Conservation (phyloP, 2,113 vertebrate genomes). For the Carassius auratus region DNA sequence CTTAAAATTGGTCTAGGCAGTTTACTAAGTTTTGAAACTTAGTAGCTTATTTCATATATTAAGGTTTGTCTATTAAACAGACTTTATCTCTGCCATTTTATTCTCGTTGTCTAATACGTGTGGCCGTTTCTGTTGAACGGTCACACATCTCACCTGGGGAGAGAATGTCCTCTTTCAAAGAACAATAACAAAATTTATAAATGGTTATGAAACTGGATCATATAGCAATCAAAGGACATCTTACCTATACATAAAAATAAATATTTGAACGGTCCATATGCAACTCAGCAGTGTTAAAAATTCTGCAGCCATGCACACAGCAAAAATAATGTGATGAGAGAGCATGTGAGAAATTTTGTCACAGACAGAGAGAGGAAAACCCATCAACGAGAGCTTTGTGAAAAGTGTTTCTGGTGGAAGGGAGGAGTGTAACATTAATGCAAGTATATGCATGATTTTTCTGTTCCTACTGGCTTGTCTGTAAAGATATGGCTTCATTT, state of each 20-base stretch:
- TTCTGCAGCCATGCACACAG: not conserved
- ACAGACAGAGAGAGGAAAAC: not conserved
- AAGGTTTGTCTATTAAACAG: constrained; percentile 52
- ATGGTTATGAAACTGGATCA: not conserved
- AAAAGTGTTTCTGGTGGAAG: not conserved
- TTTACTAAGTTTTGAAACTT: too few relatives aligned
- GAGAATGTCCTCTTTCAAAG: not conserved
- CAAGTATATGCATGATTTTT: not conserved
- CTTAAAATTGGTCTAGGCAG: not conserved
- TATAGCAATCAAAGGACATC: not conserved
- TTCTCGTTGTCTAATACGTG: constrained; percentile 39
- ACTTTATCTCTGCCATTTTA: not conserved
- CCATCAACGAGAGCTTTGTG: not conserved
- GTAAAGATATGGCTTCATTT: not conserved
- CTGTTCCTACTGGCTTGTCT: not conserved
- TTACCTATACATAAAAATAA: not conserved
- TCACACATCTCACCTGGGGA: constrained; percentile 50
- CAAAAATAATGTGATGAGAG: not conserved
- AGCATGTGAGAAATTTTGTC: not conserved
- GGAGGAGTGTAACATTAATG: not conserved
- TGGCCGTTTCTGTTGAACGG: constrained; percentile 47
- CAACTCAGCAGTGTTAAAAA: not conserved
- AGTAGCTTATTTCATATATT: too few relatives aligned
- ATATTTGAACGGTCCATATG: constrained; percentile 1
- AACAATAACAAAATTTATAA: too few relatives aligned